A percentile compares a stretch with the other conserved stretches of the same genome.
Conservation (phyloP, 2,113 vertebrate genomes). For the Macquaria ambigua region DNA sequence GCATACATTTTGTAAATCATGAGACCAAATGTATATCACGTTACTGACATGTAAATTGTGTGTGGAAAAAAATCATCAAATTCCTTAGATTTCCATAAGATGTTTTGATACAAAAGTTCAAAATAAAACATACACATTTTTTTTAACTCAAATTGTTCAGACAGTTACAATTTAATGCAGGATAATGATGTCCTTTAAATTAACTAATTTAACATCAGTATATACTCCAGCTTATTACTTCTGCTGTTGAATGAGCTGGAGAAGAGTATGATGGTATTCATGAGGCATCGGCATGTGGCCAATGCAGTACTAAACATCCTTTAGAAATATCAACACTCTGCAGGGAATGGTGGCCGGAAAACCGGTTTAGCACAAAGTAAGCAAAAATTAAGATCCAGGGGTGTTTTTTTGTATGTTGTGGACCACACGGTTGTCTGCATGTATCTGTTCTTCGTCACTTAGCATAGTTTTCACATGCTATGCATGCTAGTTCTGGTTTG, state of each 20-base stretch:
- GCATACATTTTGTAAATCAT: not conserved
- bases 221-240: not conserved
- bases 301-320: no score
- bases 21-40: not conserved
- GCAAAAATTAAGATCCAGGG: no score
- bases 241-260: not conserved
- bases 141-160: not conserved
- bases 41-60: not conserved
- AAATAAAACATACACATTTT: not conserved
- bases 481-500: no score
- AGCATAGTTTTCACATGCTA: no score
- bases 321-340: no score
- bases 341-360: no score
- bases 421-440: no score
- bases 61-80: not conserved
- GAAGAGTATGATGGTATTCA: not conserved
- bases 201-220: not conserved
- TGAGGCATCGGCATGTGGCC: not conserved
- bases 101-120: not conserved
- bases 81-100: no score
- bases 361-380: no score
- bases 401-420: no score
- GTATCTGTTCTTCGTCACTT: no score
- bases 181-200: not conserved
- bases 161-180: not conserved